Evolutionary conservation across 2,113 vertebrate genomes (phyloP).

Genomic region (Bubo scandiacus): DNA sequence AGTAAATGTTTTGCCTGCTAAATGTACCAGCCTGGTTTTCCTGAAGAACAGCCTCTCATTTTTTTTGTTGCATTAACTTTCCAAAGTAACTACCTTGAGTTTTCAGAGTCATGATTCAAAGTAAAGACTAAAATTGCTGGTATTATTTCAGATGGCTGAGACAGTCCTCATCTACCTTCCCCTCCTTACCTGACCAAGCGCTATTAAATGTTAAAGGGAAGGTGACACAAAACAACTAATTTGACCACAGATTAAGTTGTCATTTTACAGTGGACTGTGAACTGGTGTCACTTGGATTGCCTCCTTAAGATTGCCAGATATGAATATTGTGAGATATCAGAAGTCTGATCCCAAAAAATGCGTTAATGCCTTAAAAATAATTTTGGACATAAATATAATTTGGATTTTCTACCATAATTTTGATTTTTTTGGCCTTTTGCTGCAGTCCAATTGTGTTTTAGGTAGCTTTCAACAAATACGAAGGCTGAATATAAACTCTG

Average conservation of each 20-base stretch:
- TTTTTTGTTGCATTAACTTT: not conserved
- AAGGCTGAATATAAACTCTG: not conserved
- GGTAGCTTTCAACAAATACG: not conserved
- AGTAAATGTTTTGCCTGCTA: not conserved
- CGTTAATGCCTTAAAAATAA: not conserved
- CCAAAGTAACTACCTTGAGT: not conserved
- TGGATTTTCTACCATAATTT: not conserved
- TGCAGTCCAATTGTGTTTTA: not conserved
- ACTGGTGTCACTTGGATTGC: not conserved
- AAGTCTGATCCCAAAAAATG: not conserved
- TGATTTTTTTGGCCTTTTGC: not conserved
- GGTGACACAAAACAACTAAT: not conserved
- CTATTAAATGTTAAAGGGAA: not conserved
- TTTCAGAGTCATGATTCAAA: not conserved
- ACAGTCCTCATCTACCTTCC: not conserved
- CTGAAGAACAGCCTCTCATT: not conserved
- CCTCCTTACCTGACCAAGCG: not conserved
- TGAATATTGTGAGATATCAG: fast-evolving
- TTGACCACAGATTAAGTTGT: not conserved
- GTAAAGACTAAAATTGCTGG: not conserved
- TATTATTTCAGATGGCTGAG: not conserved
- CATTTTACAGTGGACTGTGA: not conserved
- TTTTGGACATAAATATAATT: not conserved
- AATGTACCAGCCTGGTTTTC: not conserved
- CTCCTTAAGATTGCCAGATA: not conserved